phyloP scores from a whole-genome alignment of 2,113 vertebrate species.

The Lophochroa leadbeateri region DNA sequence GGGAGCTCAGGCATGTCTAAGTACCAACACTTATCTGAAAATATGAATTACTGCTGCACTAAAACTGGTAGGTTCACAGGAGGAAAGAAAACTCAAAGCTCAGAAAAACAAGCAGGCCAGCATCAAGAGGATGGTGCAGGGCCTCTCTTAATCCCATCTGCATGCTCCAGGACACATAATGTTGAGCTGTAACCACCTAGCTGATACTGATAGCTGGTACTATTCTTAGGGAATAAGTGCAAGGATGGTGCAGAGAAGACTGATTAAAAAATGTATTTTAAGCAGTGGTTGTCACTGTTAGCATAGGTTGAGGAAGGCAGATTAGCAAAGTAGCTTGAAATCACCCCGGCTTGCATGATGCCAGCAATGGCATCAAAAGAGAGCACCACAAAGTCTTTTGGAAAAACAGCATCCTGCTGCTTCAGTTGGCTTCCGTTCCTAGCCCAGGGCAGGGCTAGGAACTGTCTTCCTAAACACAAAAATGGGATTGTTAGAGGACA shows the following conservation, averaged over 20 bases:
- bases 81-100: not conserved
- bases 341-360: not conserved
- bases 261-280: not conserved
- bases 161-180: not conserved
- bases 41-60: not conserved
- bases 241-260: not conserved
- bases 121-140: not conserved
- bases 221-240: not conserved
- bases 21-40: not conserved
- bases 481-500: constrained; percentile 8
- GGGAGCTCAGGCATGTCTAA: not conserved
- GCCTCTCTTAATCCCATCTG: not conserved
- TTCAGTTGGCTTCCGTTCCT: not conserved
- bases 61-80: not conserved
- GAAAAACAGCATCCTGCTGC: not conserved
- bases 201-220: not conserved
- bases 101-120: not conserved
- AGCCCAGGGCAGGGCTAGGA: not conserved
- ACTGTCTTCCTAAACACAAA: not conserved
- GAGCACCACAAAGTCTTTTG: not conserved
- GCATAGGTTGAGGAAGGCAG: not conserved
- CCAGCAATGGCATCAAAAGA: not conserved
- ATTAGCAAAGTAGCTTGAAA: not conserved
- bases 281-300: not conserved
- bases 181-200: not conserved